A percentile compares a stretch with the other conserved stretches of the same genome.
Evolutionary conservation across 2,113 vertebrate genomes (phyloP).

Genomic region (Phycodurus eques): DNA sequence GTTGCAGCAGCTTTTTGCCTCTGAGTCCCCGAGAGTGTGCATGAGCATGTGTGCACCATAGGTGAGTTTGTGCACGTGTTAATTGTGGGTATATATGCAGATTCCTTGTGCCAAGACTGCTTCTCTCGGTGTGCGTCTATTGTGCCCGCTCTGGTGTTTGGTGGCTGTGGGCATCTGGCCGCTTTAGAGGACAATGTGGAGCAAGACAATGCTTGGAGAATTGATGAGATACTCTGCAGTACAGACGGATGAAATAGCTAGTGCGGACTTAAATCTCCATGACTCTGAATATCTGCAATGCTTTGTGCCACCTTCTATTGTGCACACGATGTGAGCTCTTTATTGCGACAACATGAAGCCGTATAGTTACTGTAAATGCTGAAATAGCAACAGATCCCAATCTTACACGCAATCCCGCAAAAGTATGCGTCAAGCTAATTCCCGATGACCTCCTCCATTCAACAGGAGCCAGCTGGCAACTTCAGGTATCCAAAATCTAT

Average conservation of each 20-base stretch:
- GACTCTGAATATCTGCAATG: constrained; percentile 28
- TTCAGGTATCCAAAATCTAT: constrained; percentile 67
- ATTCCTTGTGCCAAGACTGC: constrained; percentile 51
- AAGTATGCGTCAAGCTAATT: constrained; percentile 1
- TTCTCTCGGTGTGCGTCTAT: constrained; percentile 56
- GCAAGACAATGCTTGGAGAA: constrained; percentile 59
- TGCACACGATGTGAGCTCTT: constrained; percentile 26
- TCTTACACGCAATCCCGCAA: constrained; percentile 14
- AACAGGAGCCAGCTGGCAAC: constrained; percentile 56
- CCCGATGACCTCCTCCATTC: constrained; percentile 43
- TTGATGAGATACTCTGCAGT: constrained; percentile 39
- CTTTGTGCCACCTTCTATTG: constrained; percentile 26
- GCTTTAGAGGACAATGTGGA: constrained; percentile 56
- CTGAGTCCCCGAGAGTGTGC: constrained; percentile 43
- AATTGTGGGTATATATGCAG: constrained; percentile 19
- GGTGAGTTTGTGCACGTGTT: constrained; percentile 24
- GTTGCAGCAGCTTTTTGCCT: constrained; percentile 58
- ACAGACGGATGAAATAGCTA: constrained; percentile 36
- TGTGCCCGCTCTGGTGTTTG: constrained; percentile 60
- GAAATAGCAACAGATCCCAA: constrained; percentile 32
- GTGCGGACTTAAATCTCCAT: constrained; percentile 39
- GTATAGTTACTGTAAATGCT: constrained; percentile 15
- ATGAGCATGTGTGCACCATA: constrained; percentile 13
- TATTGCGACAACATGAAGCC: constrained; percentile 32
- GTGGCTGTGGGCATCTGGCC: constrained; percentile 61